A percentile compares a stretch with the other conserved stretches of the same genome.
These are phyloP conservation scores for Vollenhovia emeryi DNA, from an alignment of 1,140 invertebrate species.

Conservation along the genomic window DNA sequence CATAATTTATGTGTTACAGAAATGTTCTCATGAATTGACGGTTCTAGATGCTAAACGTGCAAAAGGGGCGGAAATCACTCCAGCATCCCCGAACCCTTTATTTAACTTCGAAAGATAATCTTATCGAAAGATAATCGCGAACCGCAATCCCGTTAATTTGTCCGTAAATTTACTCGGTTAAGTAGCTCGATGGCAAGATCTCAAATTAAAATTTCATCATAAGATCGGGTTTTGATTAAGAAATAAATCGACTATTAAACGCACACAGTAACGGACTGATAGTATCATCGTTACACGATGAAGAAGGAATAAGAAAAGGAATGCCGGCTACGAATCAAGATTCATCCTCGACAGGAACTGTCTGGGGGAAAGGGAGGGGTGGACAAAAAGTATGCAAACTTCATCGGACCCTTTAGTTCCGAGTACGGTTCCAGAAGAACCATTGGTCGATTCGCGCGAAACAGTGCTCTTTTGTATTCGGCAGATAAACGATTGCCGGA, in stretches of 20 bases:
- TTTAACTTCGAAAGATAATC: background rate
- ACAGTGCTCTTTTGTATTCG: slow-evolving; percentile 59
- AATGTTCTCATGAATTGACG: too few species aligned
- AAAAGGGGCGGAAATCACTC: too few species aligned
- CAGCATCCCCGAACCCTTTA: too few species aligned
- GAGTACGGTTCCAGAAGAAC: slow-evolving; percentile 54
- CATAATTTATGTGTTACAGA: too few species aligned
- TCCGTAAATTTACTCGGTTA: background rate
- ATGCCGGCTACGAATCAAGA: background rate
- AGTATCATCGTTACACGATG: slow-evolving; percentile 1
- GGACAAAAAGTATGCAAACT: slow-evolving; percentile 57
- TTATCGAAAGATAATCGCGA: background rate
- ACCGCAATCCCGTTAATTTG: background rate
- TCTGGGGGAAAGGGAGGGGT: background rate
- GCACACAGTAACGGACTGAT: background rate
- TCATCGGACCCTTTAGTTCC: slow-evolving; percentile 50
- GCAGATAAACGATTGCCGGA: slow-evolving; percentile 42
- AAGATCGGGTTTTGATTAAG: background rate
- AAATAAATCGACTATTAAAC: background rate
- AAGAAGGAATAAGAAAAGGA: slow-evolving; percentile 4
- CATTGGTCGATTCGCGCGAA: slow-evolving; percentile 50
- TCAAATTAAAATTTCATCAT: background rate
- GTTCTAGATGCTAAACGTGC: too few species aligned
- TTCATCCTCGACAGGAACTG: slow-evolving; percentile 30
- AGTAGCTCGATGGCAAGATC: background rate